Evolutionary conservation across 2,113 vertebrate species (phyloP).

Genomic region (Spermophilus dauricus): DNA sequence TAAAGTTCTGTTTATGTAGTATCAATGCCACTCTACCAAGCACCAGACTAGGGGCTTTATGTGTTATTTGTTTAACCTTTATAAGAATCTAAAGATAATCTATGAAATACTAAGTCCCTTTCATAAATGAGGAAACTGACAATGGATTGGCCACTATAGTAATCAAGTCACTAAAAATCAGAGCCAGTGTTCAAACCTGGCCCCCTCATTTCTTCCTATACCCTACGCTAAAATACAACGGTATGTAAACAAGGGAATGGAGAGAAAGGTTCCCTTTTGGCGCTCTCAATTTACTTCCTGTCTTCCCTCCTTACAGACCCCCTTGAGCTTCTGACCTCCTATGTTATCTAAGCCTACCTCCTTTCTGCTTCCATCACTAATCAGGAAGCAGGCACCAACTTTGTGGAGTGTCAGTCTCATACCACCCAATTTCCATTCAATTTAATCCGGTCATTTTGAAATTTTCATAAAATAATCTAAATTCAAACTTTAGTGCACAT

Average conservation of each 20-base stretch:
- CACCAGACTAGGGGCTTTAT: neutral
- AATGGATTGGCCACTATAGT: neutral
- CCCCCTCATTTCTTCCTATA: neutral
- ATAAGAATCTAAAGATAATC: neutral
- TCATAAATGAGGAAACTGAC: neutral
- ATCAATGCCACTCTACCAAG: neutral
- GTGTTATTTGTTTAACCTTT: neutral
- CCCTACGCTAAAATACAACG: neutral
- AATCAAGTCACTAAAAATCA: neutral
- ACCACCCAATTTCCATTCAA: neutral
- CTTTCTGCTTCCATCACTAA: neutral
- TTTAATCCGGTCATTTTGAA: slow-evolving; percentile 18
- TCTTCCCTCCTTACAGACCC: neutral
- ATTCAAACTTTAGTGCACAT: neutral
- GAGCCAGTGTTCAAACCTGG: neutral
- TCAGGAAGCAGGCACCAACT: neutral
- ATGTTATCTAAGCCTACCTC: neutral
- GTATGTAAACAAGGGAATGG: neutral
- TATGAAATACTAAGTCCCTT: neutral
- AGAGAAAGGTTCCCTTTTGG: neutral
- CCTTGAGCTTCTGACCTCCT: neutral
- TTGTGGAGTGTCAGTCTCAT: neutral
- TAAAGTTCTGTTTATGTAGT: neutral
- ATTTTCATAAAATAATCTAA: slow-evolving; percentile 32
- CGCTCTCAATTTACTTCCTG: neutral